Base-by-base conservation (phyloP, 2,113 vertebrate species). In the Symphodus melops region DNA sequence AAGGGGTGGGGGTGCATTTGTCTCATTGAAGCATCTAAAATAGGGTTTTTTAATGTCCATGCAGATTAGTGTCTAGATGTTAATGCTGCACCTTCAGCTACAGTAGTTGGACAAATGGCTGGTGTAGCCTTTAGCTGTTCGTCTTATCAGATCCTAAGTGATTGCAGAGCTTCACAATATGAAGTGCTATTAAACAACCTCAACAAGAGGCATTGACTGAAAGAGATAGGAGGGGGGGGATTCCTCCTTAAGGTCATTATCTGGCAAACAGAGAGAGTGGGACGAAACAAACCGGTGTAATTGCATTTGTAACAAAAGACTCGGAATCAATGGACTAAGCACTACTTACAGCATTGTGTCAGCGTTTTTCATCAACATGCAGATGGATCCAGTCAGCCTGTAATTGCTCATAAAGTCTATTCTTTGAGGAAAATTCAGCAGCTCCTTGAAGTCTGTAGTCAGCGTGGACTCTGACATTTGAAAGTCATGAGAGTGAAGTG, bases 301-400 rank as follows among this genome's bases (percentile, higher is more conserved):
- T 91, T 92, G 85, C 83, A 86, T 92, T 90, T 87, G 71, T 75
- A 83, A 87, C 75, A 89, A 88, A 86, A 88, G 77, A 80, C 73
- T 63, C 12, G 14, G 54, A 81, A 81, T 85, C 68, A 71, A 80
- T 86, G 77, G 82, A 55, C 64, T 80, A 42, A 83, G 68, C 78
- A 37, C 44, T 68, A 67, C 64, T 58, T 72, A 62, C 58, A 69
- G 68, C 25, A 10, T 46, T 49, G 57, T 61, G 82, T 81, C 79
- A 59, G 80, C 23, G 56, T 75, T 77, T 88, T 85, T 86, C 74
- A 84, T 75, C 72, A 80, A 84, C 68, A 81, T 66, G 58, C 21
- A 82, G 83, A 86, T 76, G 59, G 46, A 72, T 76, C 60, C 72
- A 61, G 55, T 57, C 57, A 72, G 64, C 23, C 65, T 68, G 51